Conservation (phyloP, 2,113 vertebrate genomes). For the Puffinus mauretanicus region DNA sequence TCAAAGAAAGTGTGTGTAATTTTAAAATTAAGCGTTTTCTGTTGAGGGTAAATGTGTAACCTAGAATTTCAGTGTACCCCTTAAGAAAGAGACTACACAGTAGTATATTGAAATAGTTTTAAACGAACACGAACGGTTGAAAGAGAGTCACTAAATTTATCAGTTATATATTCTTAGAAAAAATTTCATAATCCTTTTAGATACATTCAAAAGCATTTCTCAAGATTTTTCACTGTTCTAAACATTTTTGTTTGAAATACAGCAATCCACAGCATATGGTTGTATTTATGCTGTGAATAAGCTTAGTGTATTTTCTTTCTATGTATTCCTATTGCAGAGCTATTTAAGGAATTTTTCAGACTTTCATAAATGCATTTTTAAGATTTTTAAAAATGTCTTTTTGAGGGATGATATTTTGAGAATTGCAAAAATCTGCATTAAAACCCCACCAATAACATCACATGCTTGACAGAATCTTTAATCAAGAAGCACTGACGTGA, state of each 20-base stretch:
- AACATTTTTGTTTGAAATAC: background rate
- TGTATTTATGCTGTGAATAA: background rate
- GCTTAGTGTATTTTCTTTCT: background rate
- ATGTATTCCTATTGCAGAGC: background rate
- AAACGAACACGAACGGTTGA: background rate
- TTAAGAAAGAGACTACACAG: background rate
- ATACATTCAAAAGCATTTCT: background rate
- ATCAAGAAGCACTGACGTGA: rapidly evolving
- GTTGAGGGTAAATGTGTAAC: too few relatives aligned
- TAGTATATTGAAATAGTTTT: background rate
- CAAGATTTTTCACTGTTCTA: background rate
- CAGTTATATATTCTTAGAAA: background rate
- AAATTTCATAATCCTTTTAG: background rate
- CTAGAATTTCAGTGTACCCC: background rate
- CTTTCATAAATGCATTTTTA: background rate
- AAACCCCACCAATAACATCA: rapidly evolving
- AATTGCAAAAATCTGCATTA: background rate
- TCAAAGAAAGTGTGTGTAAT: background rate
- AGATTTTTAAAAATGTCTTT: background rate
- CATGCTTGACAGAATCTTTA: background rate
- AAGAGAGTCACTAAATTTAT: background rate
- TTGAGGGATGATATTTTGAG: background rate
- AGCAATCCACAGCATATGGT: background rate
- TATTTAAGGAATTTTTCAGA: background rate
- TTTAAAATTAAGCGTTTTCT: background rate